phyloP scores from a whole-genome alignment of 2,113 vertebrate species.

The Notiomystis cincta region DNA sequence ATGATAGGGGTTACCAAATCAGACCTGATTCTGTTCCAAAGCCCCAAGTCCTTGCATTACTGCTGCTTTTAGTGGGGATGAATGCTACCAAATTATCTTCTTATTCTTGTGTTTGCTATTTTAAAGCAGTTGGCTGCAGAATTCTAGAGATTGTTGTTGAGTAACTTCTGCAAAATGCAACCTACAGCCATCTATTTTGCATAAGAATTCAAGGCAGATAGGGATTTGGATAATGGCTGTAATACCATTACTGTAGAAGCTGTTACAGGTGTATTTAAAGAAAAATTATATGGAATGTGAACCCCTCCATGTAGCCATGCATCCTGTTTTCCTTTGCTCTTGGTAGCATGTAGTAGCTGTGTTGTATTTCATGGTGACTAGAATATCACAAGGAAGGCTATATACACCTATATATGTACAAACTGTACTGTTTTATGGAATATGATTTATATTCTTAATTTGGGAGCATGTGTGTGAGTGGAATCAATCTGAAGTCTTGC shows the following conservation, averaged over 20 bases:
- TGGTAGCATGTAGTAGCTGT: neutral
- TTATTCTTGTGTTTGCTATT: neutral
- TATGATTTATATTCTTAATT: neutral
- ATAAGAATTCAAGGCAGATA: neutral
- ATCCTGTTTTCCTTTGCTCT: neutral
- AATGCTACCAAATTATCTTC: neutral
- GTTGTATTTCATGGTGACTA: neutral
- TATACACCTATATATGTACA: neutral
- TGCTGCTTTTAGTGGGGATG: neutral
- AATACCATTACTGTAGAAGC: neutral
- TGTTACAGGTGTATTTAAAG: neutral
- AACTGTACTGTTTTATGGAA: neutral
- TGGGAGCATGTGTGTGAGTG: neutral
- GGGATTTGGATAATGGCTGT: neutral
- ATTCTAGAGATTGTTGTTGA: neutral
- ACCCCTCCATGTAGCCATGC: neutral
- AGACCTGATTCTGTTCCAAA: neutral
- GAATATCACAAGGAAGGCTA: neutral
- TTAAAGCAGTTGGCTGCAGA: neutral
- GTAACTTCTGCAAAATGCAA: neutral
- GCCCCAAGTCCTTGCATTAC: neutral
- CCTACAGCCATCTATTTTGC: neutral
- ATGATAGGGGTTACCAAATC: neutral
- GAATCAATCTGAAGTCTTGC: neutral
- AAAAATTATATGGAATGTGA: neutral